Base-by-base conservation (phyloP, 2,888 invertebrate genomes). In the Eumacrocentrus americanus region DNA sequence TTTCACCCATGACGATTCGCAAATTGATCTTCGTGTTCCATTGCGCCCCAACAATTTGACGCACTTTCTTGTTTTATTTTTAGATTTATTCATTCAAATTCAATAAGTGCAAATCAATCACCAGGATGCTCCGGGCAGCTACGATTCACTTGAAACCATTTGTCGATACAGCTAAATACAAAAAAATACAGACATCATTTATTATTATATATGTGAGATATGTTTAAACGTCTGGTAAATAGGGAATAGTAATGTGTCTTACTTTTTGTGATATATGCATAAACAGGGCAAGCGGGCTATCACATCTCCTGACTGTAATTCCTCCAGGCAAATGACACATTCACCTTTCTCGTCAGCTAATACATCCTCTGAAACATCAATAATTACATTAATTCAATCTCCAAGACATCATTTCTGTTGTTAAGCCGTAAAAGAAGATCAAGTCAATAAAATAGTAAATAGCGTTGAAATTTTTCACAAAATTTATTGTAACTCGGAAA, bases 181-280 rank as follows among this genome's bases (percentile, higher is more conserved):
- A 60, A 51, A 37, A 22, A 22, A 35, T 22, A 25, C 11, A 23
- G 9, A n/a, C 6, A 29, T 29, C n/a, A n/a, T 38, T 35, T 35
- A 47, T 38, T 25, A 23, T 12, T 22, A n/a, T 23, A n/a, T 12
- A 25, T 18, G 2, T 25, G n/a, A 23, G 7, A 11, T 25, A 11
- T 46, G 11, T 46, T 29, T n/a, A n/a, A n/a, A n/a, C n/a, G n/a
- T n/a, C n/a, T n/a, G n/a, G n/a, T n/a, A n/a, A n/a, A n/a, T n/a
- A n/a, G n/a, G n/a, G 29, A 29, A 6, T 29, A 29, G 4, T 16
- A 50, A 35, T 50, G 16, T 34, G 7, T 12, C 83, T 84, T 82
- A 96, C 96, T 90, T 90, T 88, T 98, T 98, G 84, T 99, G 98
- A 84, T 98, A 98, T 87, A 98, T 95, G 89, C 98, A 98, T 78